Evolutionary conservation across 2,113 vertebrate species (phyloP).

Genomic region (Ptilorrhoa leucosticta): DNA sequence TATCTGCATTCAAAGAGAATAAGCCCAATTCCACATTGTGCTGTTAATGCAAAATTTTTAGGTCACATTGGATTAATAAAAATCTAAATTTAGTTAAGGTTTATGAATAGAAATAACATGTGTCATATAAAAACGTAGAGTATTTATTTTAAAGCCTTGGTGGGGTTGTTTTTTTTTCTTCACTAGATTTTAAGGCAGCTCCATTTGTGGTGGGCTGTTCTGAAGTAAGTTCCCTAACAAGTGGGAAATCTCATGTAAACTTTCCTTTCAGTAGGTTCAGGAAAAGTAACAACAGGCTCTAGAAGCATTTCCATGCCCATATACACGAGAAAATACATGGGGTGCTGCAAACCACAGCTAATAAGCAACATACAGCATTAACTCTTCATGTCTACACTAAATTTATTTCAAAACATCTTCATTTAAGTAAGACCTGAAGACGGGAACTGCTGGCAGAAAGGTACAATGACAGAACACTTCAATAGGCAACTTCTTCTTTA

Average conservation of each 20-base stretch:
- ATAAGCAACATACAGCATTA: not conserved
- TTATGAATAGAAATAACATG: constrained; percentile 76
- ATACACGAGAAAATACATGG: not conserved
- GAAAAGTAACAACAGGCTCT: not conserved
- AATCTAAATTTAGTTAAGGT: constrained; percentile 76
- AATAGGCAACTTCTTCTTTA: not conserved
- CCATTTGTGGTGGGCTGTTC: not conserved
- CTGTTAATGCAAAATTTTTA: constrained; percentile 89
- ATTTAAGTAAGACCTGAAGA: not conserved
- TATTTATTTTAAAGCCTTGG: constrained; percentile 73
- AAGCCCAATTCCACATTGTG: constrained; percentile 86
- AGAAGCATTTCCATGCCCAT: not conserved
- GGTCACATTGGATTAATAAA: constrained; percentile 81
- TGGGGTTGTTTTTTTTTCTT: constrained; percentile 46
- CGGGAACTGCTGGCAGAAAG: not conserved
- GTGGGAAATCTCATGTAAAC: not conserved
- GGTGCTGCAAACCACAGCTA: not conserved
- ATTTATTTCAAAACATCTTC: not conserved
- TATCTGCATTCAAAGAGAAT: constrained; percentile 88
- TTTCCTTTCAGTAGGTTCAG: not conserved
- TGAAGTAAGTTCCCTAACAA: not conserved
- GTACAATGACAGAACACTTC: not conserved
- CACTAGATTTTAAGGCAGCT: constrained; percentile 39
- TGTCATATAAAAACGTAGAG: constrained; percentile 51
- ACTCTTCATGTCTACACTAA: not conserved